Conservation (phyloP, 2,113 vertebrate species). For the Chloebia gouldiae region DNA sequence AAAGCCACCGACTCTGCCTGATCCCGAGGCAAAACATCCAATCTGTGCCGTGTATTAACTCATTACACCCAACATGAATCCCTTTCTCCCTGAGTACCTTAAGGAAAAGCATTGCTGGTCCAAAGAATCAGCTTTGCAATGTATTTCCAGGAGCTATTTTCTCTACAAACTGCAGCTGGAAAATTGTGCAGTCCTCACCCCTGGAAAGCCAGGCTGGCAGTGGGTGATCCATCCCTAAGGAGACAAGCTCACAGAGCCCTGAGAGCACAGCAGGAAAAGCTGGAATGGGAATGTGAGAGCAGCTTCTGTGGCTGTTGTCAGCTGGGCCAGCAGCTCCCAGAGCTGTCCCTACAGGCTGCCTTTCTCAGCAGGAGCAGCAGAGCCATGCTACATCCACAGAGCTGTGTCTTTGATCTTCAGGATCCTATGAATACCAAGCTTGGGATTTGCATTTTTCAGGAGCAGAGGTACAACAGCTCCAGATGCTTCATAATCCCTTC, state of each 20-base stretch:
- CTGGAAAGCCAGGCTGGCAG: not conserved
- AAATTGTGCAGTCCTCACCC: not conserved
- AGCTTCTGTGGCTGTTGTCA: not conserved
- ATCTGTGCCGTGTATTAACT: not conserved
- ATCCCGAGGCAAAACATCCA: not conserved
- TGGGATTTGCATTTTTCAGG: not conserved
- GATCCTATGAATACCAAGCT: fast-evolving
- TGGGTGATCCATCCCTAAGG: not conserved
- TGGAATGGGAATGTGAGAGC: not conserved
- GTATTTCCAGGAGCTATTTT: not conserved
- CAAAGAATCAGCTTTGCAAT: not conserved
- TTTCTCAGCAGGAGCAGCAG: not conserved
- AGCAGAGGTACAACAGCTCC: not conserved
- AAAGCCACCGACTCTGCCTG: not conserved
- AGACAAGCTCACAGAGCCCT: not conserved
- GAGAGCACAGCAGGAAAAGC: not conserved
- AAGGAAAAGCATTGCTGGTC: not conserved
- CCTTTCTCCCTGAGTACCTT: not conserved
- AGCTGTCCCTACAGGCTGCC: not conserved
- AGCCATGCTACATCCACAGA: fast-evolving
- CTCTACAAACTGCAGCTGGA: not conserved
- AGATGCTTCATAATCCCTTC: not conserved
- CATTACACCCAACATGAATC: not conserved
- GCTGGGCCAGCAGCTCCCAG: not conserved
- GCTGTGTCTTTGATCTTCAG: not conserved